A percentile compares a stretch with the other conserved stretches of the same genome.
Evolutionary conservation across 2,888 invertebrate species (phyloP).

Genomic region (Labia minor): DNA sequence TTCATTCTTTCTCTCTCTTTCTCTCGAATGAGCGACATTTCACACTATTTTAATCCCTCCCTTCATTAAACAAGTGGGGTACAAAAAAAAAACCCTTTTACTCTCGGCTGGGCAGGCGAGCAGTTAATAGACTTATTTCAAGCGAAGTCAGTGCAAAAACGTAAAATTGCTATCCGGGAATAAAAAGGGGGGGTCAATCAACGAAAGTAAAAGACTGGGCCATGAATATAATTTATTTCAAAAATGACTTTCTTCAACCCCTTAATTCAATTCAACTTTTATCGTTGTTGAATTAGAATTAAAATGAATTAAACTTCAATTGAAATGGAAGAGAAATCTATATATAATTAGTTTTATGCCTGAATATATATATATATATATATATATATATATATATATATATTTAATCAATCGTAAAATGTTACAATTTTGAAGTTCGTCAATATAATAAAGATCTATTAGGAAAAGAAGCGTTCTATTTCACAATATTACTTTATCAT

Average conservation of each 20-base stretch:
- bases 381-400: no score
- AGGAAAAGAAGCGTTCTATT: no score
- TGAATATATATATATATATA: no score
- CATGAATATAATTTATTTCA: not conserved
- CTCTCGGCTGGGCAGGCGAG: not conserved
- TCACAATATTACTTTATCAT: no score
- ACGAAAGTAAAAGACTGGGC: not conserved
- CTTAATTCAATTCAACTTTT: conserved; percentile 2
- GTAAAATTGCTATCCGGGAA: conserved; percentile 1
- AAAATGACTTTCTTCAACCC: not conserved
- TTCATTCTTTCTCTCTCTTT: not conserved
- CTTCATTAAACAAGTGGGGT: not conserved
- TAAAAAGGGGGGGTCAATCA: conserved; percentile 5
- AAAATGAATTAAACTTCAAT: not conserved
- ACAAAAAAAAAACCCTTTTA: not conserved
- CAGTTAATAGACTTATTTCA: conserved; percentile 8
- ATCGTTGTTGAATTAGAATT: not conserved
- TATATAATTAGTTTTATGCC: no score
- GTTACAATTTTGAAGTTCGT: no score
- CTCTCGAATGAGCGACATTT: not conserved
- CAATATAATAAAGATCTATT: no score
- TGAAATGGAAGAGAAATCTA: not conserved
- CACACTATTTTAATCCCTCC: not conserved
- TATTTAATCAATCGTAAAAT: no score
- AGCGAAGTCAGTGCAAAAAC: not conserved